phyloP scores from a whole-genome alignment of 2,113 vertebrate genomes.

The Pseudorhombus dupliciocellatus region DNA sequence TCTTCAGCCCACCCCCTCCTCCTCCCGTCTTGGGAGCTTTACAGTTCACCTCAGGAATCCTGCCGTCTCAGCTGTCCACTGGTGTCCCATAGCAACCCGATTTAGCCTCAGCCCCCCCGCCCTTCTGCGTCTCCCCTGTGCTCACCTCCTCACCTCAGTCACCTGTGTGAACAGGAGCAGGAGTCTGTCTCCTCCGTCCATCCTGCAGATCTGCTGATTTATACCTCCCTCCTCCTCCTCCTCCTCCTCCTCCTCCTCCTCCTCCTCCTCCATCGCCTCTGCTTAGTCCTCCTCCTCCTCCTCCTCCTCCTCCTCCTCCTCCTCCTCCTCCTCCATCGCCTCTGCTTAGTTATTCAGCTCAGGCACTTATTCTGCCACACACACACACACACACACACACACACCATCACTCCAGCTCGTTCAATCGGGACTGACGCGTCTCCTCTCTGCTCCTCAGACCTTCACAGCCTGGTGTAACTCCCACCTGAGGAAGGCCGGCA shows the following conservation, averaged over 20 bases:
- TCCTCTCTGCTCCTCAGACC: slow-evolving; percentile 77
- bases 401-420: no score
- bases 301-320: no score
- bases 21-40: slow-evolving; percentile 56
- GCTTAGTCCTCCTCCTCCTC: no score
- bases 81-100: slow-evolving; percentile 77
- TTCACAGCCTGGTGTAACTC: slow-evolving; percentile 97
- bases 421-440: no score
- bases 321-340: slow-evolving; percentile 46
- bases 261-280: no score
- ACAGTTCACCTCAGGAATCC: slow-evolving; percentile 75
- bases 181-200: slow-evolving; percentile 15
- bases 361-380: slow-evolving; percentile 47
- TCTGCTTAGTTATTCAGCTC: slow-evolving; percentile 61
- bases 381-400: slow-evolving; percentile 25
- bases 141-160: slow-evolving; percentile 31
- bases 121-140: slow-evolving; percentile 2
- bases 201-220: no score
- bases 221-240: no score
- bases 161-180: slow-evolving; percentile 53
- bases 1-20: slow-evolving; percentile 2
- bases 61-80: slow-evolving; percentile 77
- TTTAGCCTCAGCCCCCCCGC: slow-evolving; percentile 59
- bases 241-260: no score
- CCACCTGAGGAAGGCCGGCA: slow-evolving; percentile 92